These are phyloP conservation scores for Loxodonta africana DNA, from an alignment of 2,113 vertebrate genomes.

Conservation along the genomic window DNA sequence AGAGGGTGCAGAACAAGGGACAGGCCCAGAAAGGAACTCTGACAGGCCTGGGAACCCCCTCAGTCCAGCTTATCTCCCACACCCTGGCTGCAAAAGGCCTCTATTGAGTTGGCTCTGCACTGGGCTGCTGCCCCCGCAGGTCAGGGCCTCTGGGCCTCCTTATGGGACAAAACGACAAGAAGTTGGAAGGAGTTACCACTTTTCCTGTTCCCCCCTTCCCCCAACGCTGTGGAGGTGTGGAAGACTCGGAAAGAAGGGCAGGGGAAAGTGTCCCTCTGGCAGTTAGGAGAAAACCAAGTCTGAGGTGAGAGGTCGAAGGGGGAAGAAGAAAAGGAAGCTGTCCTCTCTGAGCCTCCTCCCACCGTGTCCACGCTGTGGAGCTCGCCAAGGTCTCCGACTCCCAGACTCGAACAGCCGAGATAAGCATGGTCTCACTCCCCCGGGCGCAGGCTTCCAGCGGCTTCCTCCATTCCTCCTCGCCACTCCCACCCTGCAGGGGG, in stretches of 20 bases:
- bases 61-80: slow-evolving; percentile 79
- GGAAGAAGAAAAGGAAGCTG: slow-evolving; percentile 54
- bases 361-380: slow-evolving; percentile 23
- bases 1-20: slow-evolving; percentile 43
- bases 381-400: slow-evolving; percentile 82
- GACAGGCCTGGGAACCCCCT: slow-evolving; percentile 57
- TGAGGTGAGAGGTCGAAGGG: slow-evolving; percentile 20
- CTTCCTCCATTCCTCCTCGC: slow-evolving; percentile 35
- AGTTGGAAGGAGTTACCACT: slow-evolving; percentile 74
- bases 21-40: slow-evolving; percentile 37
- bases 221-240: slow-evolving; percentile 60
- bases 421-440: slow-evolving; percentile 79
- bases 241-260: not conserved
- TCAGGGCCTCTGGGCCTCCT: slow-evolving; percentile 77
- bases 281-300: slow-evolving; percentile 57
- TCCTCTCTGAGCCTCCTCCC: slow-evolving; percentile 52
- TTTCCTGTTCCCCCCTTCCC: slow-evolving; percentile 35
- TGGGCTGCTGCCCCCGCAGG: slow-evolving; percentile 84
- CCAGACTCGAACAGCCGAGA: slow-evolving; percentile 65
- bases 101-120: slow-evolving; percentile 79
- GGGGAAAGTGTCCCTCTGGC: not conserved
- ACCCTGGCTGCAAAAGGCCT: slow-evolving; percentile 80
- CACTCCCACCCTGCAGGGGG: slow-evolving; percentile 77
- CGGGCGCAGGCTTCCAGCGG: slow-evolving; percentile 36
- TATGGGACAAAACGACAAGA: slow-evolving; percentile 72